A percentile compares a stretch with the other conserved stretches of the same genome.
These are phyloP conservation scores for Argya squamiceps DNA, from an alignment of 2,797 vertebrate genomes.

Conservation along the genomic window DNA sequence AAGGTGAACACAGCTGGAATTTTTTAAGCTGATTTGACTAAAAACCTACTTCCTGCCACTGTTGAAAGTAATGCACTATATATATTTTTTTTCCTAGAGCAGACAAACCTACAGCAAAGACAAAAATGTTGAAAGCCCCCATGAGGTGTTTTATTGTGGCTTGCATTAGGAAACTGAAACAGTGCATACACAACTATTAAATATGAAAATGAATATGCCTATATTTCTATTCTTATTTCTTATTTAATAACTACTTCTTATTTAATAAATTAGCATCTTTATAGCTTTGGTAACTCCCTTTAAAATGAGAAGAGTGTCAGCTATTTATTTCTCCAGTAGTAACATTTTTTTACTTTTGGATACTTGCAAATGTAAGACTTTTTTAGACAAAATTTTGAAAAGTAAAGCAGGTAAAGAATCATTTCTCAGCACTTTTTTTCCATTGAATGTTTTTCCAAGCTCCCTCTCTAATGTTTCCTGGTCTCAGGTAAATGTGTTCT, in stretches of 20 bases:
- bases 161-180: not conserved
- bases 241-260: not conserved
- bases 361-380: not conserved
- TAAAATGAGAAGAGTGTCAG: not conserved
- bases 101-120: slow-evolving; percentile 51
- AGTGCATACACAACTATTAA: not conserved
- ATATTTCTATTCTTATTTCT: not conserved
- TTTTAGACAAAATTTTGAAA: not conserved
- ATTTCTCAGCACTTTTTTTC: not conserved
- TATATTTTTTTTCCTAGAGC: not conserved
- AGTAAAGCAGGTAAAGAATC: not conserved
- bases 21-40: slow-evolving; percentile 70
- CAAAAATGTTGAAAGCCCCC: slow-evolving; percentile 12
- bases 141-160: not conserved
- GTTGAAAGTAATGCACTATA: slow-evolving; percentile 56
- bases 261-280: not conserved
- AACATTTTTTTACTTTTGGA: not conserved
- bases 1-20: slow-evolving; percentile 60
- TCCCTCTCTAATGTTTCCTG: not conserved
- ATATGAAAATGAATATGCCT: not conserved
- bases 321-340: not conserved
- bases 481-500: not conserved
- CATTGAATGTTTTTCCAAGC: not conserved
- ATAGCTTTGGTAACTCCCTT: not conserved
- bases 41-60: slow-evolving; percentile 72